Evolutionary conservation across 2,113 vertebrate genomes (phyloP), one percentile per base, ranked within the genome.

Genomic region (Urocolius indicus): DNA sequence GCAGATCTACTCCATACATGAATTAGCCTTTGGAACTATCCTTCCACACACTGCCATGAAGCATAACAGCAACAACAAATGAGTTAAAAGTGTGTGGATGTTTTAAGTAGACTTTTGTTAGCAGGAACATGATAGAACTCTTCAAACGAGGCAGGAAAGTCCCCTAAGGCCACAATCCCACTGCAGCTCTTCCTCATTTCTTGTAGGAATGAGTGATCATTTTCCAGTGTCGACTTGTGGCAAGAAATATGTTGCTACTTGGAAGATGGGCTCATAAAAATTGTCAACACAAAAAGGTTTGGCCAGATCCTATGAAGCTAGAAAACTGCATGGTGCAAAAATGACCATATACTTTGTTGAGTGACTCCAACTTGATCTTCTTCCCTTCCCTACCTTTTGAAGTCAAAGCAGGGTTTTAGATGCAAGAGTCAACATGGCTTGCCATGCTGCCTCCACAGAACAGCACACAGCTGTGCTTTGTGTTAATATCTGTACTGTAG

Each of bases 111-210:
- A 72, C 18, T 71, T 66, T 46, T 32, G 49, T 82, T 23, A 93
- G 58, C 49, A 94, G 54, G 15, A 87, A 68, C 30, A 43, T 1
- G n/a, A 90, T 7, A 5, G 55, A 87, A 88, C 30, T 27, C 32
- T 78, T 29, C 67, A 63, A 10, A 75, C 2, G 21, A 27, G 18
- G 57, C 73, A 74, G 73, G 20, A 36, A 58, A 91, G 61, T 30
- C 76, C 71, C 62, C 32, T 13, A 52, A 63, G 38, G 84, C 26
- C 80, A 92, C 9, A 34, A 78, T 38, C 11, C 32, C 32, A 34
- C 66, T 63, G 43, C 43, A 87, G 77, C 43, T 78, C 72, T 55
- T 79, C 73, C 66, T 90, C 26, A 32, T 55, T 75, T 87, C 59
- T 52, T 76, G 45, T 29, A 84, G 78, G 91, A 59, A 67, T 13